Evolutionary conservation across 2,113 vertebrate genomes (phyloP).

Genomic region (Equus quagga): DNA sequence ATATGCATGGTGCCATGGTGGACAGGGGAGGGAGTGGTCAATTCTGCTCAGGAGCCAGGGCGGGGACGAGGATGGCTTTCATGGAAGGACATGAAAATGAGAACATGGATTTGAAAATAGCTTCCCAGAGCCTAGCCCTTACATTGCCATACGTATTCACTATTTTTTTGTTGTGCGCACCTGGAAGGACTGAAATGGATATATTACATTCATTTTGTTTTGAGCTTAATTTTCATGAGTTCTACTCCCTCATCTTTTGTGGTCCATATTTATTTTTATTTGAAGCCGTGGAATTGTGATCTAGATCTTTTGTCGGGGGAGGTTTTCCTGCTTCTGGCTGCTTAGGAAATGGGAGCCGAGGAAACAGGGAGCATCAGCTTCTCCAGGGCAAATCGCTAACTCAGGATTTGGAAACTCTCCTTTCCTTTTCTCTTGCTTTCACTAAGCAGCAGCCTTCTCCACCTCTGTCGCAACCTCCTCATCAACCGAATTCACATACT

Average conservation of each 20-base stretch:
- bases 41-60: not conserved
- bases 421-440: not conserved
- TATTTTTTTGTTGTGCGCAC: slow-evolving; percentile 1
- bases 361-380: not conserved
- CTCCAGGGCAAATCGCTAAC: not conserved
- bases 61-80: not conserved
- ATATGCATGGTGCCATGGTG: fast-evolving
- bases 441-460: not conserved
- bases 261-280: not conserved
- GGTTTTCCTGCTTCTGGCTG: not conserved
- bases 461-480: not conserved
- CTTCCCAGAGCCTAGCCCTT: not conserved
- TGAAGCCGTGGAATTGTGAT: not conserved
- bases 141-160: not conserved
- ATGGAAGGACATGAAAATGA: not conserved
- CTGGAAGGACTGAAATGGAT: not conserved
- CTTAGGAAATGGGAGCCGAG: not conserved
- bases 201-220: not conserved
- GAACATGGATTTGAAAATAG: not conserved
- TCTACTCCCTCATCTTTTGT: not conserved
- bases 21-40: not conserved
- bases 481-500: not conserved
- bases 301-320: not conserved
- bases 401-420: not conserved
- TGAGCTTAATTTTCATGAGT: not conserved